phyloP scores from a whole-genome alignment of 2,888 invertebrate genomes.

The Smittia aterrima region DNA sequence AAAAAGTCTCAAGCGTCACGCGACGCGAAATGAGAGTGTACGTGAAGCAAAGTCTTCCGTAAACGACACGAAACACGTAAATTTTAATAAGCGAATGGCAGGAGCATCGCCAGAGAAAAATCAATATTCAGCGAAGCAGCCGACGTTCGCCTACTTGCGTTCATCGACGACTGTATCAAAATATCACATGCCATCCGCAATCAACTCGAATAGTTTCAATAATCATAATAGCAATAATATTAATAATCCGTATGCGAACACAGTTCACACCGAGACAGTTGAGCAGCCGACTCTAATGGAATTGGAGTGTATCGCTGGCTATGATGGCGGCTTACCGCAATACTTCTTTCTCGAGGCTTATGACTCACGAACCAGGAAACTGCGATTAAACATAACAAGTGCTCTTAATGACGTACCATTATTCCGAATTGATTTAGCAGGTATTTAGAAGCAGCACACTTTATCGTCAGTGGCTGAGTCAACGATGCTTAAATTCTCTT shows the following conservation, averaged over 20 bases:
- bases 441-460: constrained; percentile 46
- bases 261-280: constrained; percentile 43
- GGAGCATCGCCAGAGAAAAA: constrained; percentile 11
- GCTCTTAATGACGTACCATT: constrained; percentile 59
- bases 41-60: constrained; percentile 30
- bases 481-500: not conserved
- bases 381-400: constrained; percentile 69
- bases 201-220: constrained; percentile 31
- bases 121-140: constrained; percentile 25
- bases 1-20: constrained; percentile 34
- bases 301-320: constrained; percentile 80
- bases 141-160: constrained; percentile 28
- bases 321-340: constrained; percentile 86
- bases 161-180: constrained; percentile 33
- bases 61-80: constrained; percentile 40
- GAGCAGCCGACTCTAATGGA: constrained; percentile 60
- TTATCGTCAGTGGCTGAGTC: not conserved
- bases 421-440: constrained; percentile 58
- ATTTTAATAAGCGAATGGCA: constrained; percentile 31
- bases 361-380: constrained; percentile 68
- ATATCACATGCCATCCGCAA: constrained; percentile 38
- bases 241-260: constrained; percentile 33
- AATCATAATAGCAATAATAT: constrained; percentile 35
- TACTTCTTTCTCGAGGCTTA: constrained; percentile 80
- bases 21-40: constrained; percentile 24